Percentiles rank a stretch among this genome's conserved stretches.
These are phyloP conservation scores for Calypte anna DNA, from an alignment of 2,113 vertebrate genomes.

Conservation along the genomic window DNA sequence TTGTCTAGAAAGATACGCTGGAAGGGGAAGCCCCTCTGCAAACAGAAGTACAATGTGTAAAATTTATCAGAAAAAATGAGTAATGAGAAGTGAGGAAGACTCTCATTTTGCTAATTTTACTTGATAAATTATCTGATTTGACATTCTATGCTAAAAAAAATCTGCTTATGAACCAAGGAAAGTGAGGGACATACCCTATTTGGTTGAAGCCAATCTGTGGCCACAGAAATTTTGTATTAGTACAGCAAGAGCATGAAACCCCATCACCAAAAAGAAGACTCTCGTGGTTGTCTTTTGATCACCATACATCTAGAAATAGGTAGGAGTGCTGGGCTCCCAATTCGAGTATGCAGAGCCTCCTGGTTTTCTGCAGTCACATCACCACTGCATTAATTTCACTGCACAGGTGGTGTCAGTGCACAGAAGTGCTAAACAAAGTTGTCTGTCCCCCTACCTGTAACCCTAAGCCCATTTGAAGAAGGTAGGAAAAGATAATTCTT, in stretches of 20 bases:
- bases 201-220: neutral
- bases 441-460: neutral
- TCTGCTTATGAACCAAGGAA: conserved; percentile 42
- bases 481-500: neutral
- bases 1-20: conserved; percentile 53
- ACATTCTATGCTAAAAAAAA: conserved; percentile 31
- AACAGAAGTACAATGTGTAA: conserved; percentile 37
- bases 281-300: neutral
- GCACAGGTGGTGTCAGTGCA: neutral
- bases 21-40: conserved; percentile 42
- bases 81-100: conserved; percentile 47
- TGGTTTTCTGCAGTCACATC: neutral
- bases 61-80: conserved; percentile 71
- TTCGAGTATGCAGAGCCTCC: neutral
- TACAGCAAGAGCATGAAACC: neutral
- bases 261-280: neutral
- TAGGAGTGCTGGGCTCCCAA: neutral
- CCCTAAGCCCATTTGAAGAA: neutral
- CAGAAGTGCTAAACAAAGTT: neutral
- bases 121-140: conserved; percentile 67
- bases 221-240: neutral
- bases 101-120: conserved; percentile 56
- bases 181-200: neutral
- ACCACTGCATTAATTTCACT: neutral
- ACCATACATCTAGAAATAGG: neutral